These are phyloP conservation scores for Plodia interpunctella DNA, from an alignment of 1,140 invertebrate genomes.

Conservation along the genomic window DNA sequence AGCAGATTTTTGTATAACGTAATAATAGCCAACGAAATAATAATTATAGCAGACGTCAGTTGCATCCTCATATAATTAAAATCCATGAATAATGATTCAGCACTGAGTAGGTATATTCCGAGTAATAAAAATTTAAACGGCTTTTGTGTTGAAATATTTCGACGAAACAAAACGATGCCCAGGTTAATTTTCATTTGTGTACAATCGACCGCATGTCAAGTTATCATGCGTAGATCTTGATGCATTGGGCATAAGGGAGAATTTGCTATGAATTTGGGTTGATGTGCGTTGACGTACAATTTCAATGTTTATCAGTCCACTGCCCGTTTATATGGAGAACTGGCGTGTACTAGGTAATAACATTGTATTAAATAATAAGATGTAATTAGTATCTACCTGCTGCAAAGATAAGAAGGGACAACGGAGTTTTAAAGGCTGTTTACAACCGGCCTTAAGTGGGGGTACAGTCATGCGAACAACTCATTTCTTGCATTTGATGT, in stretches of 20 bases:
- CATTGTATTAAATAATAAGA: slow-evolving; percentile 68
- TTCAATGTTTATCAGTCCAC: slow-evolving; percentile 36
- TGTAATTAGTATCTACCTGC: slow-evolving; percentile 65
- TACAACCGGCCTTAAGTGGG: slow-evolving; percentile 59
- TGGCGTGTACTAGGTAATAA: slow-evolving; percentile 53
- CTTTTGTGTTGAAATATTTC: slow-evolving; percentile 34
- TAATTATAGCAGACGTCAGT: slow-evolving; percentile 34
- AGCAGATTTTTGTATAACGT: slow-evolving; percentile 32
- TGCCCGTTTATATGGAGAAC: slow-evolving; percentile 36
- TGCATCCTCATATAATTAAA: slow-evolving; percentile 44
- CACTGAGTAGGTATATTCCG: slow-evolving; percentile 16
- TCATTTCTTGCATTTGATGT: slow-evolving; percentile 20
- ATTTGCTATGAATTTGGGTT: no score
- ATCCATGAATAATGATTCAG: slow-evolving; percentile 41
- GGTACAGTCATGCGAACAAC: slow-evolving; percentile 43
- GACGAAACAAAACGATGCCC: slow-evolving; percentile 42
- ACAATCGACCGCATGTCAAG: no score
- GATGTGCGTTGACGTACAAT: no score
- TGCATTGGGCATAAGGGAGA: no score
- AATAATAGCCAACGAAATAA: slow-evolving; percentile 44
- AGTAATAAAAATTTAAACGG: slow-evolving; percentile 35
- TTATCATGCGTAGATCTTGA: no score
- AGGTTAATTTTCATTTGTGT: slow-evolving; percentile 41
- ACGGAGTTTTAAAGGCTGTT: slow-evolving; percentile 66
- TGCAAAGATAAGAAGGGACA: slow-evolving; percentile 62